Evolutionary conservation across 2,797 vertebrate species (phyloP), one percentile per base, ranked within the genome.

Genomic region (Knipowitschia caucasica): DNA sequence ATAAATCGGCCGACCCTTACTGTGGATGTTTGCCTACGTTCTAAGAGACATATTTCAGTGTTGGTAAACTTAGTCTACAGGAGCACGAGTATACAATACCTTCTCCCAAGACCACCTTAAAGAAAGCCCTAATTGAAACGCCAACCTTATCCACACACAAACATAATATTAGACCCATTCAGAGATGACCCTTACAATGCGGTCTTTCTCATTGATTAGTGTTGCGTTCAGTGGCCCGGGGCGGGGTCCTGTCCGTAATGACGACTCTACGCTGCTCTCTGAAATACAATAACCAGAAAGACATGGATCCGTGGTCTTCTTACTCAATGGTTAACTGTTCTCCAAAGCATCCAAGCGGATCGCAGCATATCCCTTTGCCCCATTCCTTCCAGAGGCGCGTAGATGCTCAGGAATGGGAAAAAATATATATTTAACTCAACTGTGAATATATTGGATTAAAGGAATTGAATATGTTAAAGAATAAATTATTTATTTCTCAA

Each of bases 241-340:
- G 77, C 74, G 74, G 56, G 56, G 55, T 60, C 20, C 58, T 59
- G 65, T 59, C 65, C 64, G 51, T 73, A 62, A 78, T 84, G 80
- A 84, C 67, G 77, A 73, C 74, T 82, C 77, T 52, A 69, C 75
- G 67, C 75, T 81, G 69, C 53, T 62, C 73, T 57, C 46, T 51
- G 81, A 77, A 77, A 66, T 61, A 62, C 62, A 78, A 71, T 69
- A 71, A 76, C 69, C 65, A 44, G 74, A 78, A 77, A 62, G 83
- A 80, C 75, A 81, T 61, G 34, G 69, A 79, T 78, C 71, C 72
- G 23, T 47, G 69, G 63, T 67, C 50, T 50, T 55, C 52, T 53
- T 69, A 56, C 84, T 91, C 82, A 89, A 89, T 89, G 86, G 81
- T 87, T 91, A 89, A 89, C 87, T 86, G 82, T 81, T 85, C 81